Evolutionary conservation across 1,140 invertebrate genomes (phyloP).

Genomic region (Heliconius nattereri): DNA sequence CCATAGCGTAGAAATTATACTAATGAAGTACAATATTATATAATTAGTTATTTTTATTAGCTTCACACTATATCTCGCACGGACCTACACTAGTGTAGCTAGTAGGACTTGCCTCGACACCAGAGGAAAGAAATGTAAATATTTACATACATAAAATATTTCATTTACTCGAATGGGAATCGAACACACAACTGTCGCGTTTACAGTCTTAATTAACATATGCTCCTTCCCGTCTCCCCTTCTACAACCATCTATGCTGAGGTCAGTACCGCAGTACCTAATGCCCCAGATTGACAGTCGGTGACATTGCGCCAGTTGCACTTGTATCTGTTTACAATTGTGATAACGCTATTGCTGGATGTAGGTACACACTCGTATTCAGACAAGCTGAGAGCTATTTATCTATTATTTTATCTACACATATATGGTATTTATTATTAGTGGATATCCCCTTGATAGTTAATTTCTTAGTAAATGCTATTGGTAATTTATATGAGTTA

Average conservation of each 20-base stretch:
- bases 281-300: conserved; percentile 60
- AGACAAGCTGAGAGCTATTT: conserved; percentile 34
- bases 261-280: conserved; percentile 36
- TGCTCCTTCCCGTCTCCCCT: neutral
- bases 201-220: too few species aligned
- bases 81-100: too few species aligned
- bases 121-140: too few species aligned
- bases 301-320: conserved; percentile 66
- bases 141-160: too few species aligned
- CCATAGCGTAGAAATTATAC: too few species aligned
- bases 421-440: neutral
- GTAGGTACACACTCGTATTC: neutral
- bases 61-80: too few species aligned
- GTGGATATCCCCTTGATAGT: neutral
- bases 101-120: too few species aligned
- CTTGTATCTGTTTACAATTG: conserved; percentile 51
- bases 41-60: neutral
- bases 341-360: conserved; percentile 46
- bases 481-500: neutral
- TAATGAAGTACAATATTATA: neutral
- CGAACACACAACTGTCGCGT: too few species aligned
- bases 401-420: conserved; percentile 18
- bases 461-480: neutral
- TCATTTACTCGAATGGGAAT: too few species aligned
- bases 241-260: neutral